These are phyloP conservation scores for Pinna nobilis DNA, from an alignment of 1,140 invertebrate species.

Conservation along the genomic window DNA sequence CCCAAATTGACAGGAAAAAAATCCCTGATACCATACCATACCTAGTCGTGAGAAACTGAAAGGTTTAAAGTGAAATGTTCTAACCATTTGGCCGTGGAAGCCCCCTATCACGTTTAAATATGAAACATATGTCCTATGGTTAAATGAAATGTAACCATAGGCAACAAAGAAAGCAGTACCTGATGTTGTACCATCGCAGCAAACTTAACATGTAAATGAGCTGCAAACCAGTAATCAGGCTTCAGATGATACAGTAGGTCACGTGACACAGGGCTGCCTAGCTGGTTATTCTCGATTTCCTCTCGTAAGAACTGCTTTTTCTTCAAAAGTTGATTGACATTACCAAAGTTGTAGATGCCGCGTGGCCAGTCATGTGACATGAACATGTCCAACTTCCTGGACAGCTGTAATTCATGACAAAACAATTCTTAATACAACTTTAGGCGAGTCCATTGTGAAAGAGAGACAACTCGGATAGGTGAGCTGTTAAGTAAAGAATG, in stretches of 20 bases:
- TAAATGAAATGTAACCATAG: background rate
- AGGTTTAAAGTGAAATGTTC: background rate
- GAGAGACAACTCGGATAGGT: too few relatives aligned
- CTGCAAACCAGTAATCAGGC: slow-evolving; percentile 96
- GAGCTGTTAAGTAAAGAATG: too few relatives aligned
- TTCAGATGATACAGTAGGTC: slow-evolving; percentile 86
- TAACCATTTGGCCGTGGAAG: background rate
- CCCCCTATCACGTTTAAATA: too few relatives aligned
- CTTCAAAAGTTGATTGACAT: slow-evolving; percentile 83
- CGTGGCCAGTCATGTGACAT: slow-evolving; percentile 98
- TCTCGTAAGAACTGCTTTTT: slow-evolving; percentile 90
- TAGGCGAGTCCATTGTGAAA: too few relatives aligned
- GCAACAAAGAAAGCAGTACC: slow-evolving; percentile 52
- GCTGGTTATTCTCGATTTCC: slow-evolving; percentile 86
- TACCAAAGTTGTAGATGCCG: slow-evolving; percentile 90
- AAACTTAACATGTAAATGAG: slow-evolving; percentile 98
- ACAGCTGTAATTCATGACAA: slow-evolving; percentile 61
- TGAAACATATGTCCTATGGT: background rate
- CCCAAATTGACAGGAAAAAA: too few relatives aligned
- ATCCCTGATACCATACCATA: too few relatives aligned
- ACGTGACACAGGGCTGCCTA: slow-evolving; percentile 90
- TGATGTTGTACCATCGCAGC: slow-evolving; percentile 87
- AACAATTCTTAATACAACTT: background rate
- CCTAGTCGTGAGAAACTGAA: too few relatives aligned
- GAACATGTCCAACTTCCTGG: slow-evolving; percentile 87